Base-by-base conservation (phyloP, 2,888 invertebrate species). In the Morpho deidamia region DNA sequence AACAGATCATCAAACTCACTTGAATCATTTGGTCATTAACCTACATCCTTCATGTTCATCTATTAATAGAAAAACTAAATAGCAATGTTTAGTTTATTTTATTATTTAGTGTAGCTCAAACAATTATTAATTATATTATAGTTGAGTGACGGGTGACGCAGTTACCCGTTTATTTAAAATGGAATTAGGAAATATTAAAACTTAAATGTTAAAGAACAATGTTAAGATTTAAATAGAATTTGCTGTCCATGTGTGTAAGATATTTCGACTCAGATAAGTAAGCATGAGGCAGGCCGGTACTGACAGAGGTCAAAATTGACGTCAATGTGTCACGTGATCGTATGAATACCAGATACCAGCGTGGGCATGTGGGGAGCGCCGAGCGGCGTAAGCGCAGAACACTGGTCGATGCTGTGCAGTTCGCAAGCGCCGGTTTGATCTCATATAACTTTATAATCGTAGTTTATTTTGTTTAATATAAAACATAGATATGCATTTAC, bases 271-370 rank as follows among this genome's bases (percentile, higher is more conserved):
- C 66, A 71, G 86, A 87, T 90, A 86, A 85, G 83, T 74, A 67
- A 67, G 70, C 75, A 75, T 75, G 74, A 82, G 81, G 84, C 79
- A 80, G 76, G 80, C 81, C 71, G 72, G 73, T 63, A 66, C 61
- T 60, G 76, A 71, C 88, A 92, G 92, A 93, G 93, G 93, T 93
- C 93, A 93, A 87, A 82, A 92, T 92, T 93, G 93, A 93, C 93
- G 93, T 92, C 93, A 93, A 92, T 92, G 83, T 83, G 79, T 91
- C 92, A 92, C 92, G 92, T 92, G 92, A 90, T 78, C 76, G 72
- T 70, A 69, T 66, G 69, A 10, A n/a, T 37, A 37, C n/a, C 68
- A 70, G 69, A 68, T 66, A 69, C 64, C 69, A 69, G 66, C 53
- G 46, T 33, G 39, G 39, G n/a, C 11, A 23, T 23, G 39, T n/a